Evolutionary conservation across 2,113 vertebrate genomes (phyloP).

Genomic region (Salminus brasiliensis): DNA sequence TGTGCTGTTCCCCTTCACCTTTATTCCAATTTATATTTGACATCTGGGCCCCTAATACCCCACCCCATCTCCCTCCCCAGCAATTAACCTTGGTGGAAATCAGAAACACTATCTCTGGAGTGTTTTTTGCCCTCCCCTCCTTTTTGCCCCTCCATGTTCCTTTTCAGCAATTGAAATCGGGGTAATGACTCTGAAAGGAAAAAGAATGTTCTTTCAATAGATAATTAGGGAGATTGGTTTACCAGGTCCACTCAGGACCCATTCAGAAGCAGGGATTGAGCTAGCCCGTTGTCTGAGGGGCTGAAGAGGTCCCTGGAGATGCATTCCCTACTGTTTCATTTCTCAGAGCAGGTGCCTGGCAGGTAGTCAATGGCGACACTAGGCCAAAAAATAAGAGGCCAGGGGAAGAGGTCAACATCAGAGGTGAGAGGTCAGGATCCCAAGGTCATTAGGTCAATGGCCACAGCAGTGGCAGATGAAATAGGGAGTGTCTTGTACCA

Average conservation of each 20-base stretch:
- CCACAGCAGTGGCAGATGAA: slow-evolving; percentile 84
- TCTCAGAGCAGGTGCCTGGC: slow-evolving; percentile 90
- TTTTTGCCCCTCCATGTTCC: slow-evolving; percentile 72
- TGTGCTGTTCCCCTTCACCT: slow-evolving; percentile 62
- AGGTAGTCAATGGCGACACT: slow-evolving; percentile 92
- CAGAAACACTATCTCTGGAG: slow-evolving; percentile 63
- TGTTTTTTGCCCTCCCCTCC: slow-evolving; percentile 53
- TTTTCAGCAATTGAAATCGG: slow-evolving; percentile 84
- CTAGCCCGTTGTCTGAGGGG: slow-evolving; percentile 73
- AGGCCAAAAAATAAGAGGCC: slow-evolving; percentile 75
- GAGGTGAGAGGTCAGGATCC: slow-evolving; percentile 84
- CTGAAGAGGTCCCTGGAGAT: slow-evolving; percentile 83
- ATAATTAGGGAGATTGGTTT: slow-evolving; percentile 97
- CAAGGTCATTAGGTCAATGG: slow-evolving; percentile 85
- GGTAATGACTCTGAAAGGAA: slow-evolving; percentile 80
- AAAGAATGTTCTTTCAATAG: slow-evolving; percentile 83
- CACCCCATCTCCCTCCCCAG: slow-evolving; percentile 17
- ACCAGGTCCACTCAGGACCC: slow-evolving; percentile 76
- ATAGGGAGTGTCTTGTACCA: slow-evolving; percentile 63
- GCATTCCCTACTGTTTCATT: slow-evolving; percentile 87
- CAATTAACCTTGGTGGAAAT: slow-evolving; percentile 73
- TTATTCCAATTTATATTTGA: slow-evolving; percentile 67
- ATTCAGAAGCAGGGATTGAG: slow-evolving; percentile 75
- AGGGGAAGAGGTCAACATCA: slow-evolving; percentile 81
- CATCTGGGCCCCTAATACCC: slow-evolving; percentile 65